A percentile compares a stretch with the other conserved stretches of the same genome.
These are phyloP conservation scores for Trichosurus vulpecula DNA, from an alignment of 2,797 vertebrate genomes.

Conservation along the genomic window DNA sequence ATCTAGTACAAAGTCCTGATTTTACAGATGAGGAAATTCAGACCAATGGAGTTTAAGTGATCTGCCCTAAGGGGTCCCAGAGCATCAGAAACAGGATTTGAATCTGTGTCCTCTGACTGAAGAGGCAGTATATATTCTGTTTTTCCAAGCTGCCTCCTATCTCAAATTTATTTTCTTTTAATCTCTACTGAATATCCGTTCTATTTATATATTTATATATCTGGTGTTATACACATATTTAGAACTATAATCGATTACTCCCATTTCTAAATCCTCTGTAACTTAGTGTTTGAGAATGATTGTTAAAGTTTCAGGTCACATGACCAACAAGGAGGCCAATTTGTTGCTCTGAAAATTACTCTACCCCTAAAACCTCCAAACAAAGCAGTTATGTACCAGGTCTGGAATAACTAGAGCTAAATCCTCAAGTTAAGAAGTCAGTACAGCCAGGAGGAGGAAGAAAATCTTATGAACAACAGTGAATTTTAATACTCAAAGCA, in stretches of 20 bases:
- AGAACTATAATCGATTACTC: neutral
- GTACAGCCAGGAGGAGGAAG: neutral
- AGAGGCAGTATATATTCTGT: neutral
- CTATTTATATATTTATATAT: neutral
- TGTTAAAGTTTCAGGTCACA: neutral
- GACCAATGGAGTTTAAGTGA: neutral
- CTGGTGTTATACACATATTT: neutral
- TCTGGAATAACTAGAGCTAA: neutral
- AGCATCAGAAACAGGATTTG: neutral
- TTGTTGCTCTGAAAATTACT: neutral
- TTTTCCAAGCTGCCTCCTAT: neutral
- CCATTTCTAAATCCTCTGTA: neutral
- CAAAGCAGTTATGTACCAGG: neutral
- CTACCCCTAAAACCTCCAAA: neutral
- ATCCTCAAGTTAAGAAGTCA: neutral
- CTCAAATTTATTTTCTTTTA: neutral
- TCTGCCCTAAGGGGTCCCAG: neutral
- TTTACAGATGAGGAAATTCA: neutral
- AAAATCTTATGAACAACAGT: neutral
- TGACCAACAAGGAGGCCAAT: neutral
- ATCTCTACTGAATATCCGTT: neutral
- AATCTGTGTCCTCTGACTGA: neutral
- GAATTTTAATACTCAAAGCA: neutral
- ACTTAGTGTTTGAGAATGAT: neutral
- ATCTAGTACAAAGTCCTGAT: neutral